A percentile compares a stretch with the other conserved stretches of the same genome.
These are phyloP conservation scores for Microplitis deprimator DNA, from an alignment of 2,888 invertebrate genomes.

Conservation along the genomic window DNA sequence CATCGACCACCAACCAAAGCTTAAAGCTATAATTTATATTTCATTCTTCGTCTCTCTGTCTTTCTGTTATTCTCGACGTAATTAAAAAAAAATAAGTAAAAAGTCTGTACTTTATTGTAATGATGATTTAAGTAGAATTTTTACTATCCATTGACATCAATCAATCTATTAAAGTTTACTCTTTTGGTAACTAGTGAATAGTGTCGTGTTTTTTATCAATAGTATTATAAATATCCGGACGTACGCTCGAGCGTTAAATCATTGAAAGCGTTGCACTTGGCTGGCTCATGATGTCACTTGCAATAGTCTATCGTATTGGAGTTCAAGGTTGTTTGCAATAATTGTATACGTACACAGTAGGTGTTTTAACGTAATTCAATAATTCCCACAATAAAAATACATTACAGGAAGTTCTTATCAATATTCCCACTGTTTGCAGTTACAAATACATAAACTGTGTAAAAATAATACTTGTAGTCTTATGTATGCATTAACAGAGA, in stretches of 20 bases:
- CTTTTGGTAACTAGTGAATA: not conserved
- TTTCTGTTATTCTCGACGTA: not conserved
- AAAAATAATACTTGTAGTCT: not conserved
- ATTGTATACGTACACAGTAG: not conserved
- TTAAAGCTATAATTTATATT: not conserved
- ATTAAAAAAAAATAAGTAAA: not conserved
- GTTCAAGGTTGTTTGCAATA: constrained; percentile 19
- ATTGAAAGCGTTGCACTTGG: constrained; percentile 27
- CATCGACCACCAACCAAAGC: not conserved
- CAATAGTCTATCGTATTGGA: not conserved
- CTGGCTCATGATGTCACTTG: constrained; percentile 16
- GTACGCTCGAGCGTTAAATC: constrained; percentile 22
- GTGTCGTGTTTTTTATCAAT: constrained; percentile 4
- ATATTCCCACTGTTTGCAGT: constrained; percentile 8
- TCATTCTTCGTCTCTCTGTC: not conserved
- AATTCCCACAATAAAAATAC: constrained; percentile 14
- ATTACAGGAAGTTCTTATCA: constrained; percentile 5
- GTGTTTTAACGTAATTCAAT: not conserved
- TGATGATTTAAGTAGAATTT: not conserved
- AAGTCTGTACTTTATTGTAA: not conserved
- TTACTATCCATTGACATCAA: not conserved
- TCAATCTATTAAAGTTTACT: not conserved
- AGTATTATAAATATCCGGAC: constrained; percentile 24
- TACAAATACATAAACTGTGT: not conserved
- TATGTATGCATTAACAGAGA: not conserved